These are phyloP conservation scores for Teinopalpus imperialis DNA, from an alignment of 2,888 invertebrate genomes.

Conservation along the genomic window DNA sequence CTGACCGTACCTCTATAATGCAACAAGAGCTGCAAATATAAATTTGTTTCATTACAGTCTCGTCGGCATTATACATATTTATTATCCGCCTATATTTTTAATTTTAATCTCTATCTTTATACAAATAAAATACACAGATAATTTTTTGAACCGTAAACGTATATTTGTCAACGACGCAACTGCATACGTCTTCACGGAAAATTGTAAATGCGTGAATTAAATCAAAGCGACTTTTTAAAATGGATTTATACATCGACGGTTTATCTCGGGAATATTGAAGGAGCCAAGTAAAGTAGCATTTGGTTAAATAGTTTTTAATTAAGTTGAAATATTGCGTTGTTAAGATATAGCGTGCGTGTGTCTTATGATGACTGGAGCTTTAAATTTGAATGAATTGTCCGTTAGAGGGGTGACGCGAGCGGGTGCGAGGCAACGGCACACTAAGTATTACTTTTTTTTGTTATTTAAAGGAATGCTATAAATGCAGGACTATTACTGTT, in stretches of 20 bases:
- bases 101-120: too few relatives aligned
- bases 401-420: neutral
- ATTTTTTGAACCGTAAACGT: too few relatives aligned
- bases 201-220: conserved; percentile 13
- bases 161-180: too few relatives aligned
- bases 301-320: conserved; percentile 22
- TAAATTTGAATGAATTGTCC: conserved; percentile 21
- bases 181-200: too few relatives aligned
- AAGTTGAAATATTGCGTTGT: conserved; percentile 20
- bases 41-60: neutral
- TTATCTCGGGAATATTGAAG: conserved; percentile 19
- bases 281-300: conserved; percentile 2
- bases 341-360: conserved; percentile 2
- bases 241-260: neutral
- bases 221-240: neutral
- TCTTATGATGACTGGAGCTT: conserved; percentile 6
- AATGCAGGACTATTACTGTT: too few relatives aligned
- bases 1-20: too few relatives aligned
- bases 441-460: too few relatives aligned
- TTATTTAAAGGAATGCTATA: too few relatives aligned
- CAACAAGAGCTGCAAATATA: neutral
- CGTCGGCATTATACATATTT: neutral
- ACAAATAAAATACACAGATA: too few relatives aligned
- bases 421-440: too few relatives aligned
- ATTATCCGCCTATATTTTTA: too few relatives aligned